Evolutionary conservation across 2,888 invertebrate genomes (phyloP).

Genomic region (Andrena haemorrhoa): DNA sequence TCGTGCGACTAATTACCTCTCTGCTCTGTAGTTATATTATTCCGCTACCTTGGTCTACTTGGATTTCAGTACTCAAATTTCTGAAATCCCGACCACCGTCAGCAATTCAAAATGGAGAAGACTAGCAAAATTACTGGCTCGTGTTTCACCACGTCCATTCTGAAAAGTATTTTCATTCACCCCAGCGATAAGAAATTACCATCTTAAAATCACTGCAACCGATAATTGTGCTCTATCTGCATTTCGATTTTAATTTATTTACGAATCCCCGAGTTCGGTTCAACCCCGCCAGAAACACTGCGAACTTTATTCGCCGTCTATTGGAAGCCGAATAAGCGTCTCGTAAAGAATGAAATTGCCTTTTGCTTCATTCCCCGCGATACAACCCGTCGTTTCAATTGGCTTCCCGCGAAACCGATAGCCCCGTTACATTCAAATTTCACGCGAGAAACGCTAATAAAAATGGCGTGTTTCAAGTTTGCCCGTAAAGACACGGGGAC

Average conservation of each 20-base stretch:
- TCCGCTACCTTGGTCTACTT: no score
- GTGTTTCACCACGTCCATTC: no score
- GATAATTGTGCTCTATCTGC: no score
- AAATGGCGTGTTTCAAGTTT: constrained; percentile 11
- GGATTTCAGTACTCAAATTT: no score
- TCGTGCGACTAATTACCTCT: no score
- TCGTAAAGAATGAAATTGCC: constrained; percentile 1
- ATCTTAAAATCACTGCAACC: no score
- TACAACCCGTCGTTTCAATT: background rate
- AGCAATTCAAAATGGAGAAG: no score
- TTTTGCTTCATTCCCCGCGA: background rate
- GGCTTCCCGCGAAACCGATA: background rate
- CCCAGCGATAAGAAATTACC: no score
- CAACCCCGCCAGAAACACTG: background rate
- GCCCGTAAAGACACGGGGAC: constrained; percentile 10
- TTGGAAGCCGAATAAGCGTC: background rate
- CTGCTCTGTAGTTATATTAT: no score
- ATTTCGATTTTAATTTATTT: background rate
- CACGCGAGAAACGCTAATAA: constrained; percentile 6
- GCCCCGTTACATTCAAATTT: constrained; percentile 5
- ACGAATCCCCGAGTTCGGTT: background rate
- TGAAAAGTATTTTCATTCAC: no score
- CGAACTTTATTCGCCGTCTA: background rate
- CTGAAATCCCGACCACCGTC: no score
- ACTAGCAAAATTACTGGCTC: no score